Conservation (phyloP, 2,797 vertebrate genomes). For the Melanotaenia parkinsoni region DNA sequence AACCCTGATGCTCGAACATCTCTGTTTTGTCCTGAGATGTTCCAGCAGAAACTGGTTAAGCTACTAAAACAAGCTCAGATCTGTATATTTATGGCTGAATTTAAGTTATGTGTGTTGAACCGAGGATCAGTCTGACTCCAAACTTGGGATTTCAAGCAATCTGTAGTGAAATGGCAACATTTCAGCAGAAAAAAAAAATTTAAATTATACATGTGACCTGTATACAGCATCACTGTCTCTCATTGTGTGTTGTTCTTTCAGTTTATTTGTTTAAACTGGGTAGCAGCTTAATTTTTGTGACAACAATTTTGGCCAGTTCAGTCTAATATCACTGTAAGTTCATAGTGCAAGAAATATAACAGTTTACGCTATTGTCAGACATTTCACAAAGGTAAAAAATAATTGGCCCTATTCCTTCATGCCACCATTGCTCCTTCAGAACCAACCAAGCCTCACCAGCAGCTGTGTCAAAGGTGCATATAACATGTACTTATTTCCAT, state of each 20-base stretch:
- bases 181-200: too few species aligned
- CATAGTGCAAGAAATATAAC: background rate
- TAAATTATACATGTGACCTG: too few species aligned
- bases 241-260: background rate
- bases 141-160: slow-evolving; percentile 4
- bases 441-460: background rate
- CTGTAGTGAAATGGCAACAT: too few species aligned
- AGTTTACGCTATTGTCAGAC: background rate
- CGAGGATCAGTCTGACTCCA: slow-evolving; percentile 3
- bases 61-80: slow-evolving; percentile 33
- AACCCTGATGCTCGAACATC: slow-evolving; percentile 14
- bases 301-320: background rate
- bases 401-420: too few species aligned
- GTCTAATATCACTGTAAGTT: background rate
- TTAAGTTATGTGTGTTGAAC: slow-evolving; percentile 34
- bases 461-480: background rate
- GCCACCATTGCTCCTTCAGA: background rate
- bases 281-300: background rate
- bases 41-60: slow-evolving; percentile 30
- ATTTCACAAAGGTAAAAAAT: background rate
- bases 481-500: background rate
- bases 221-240: too few species aligned
- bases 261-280: background rate
- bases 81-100: slow-evolving; percentile 43
- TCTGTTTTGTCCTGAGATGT: slow-evolving; percentile 4